These are phyloP conservation scores for Paraplagusia blochii DNA, from an alignment of 2,113 vertebrate species.

Conservation along the genomic window DNA sequence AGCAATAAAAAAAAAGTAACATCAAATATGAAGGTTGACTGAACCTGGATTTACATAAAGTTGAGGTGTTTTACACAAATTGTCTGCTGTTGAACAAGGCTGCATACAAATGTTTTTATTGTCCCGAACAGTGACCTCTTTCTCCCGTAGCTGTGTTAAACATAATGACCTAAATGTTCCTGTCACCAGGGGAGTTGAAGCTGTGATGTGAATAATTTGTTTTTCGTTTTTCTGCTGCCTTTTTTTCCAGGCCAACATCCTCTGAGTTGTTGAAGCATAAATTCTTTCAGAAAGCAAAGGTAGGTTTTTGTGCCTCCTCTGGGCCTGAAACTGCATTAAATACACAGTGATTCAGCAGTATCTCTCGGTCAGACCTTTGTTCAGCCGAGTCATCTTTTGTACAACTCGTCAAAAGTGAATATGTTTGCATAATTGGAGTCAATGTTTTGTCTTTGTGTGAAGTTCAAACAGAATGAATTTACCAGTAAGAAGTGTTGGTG, in stretches of 20 bases:
- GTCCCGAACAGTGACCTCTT: background rate
- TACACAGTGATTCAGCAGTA: constrained; percentile 23
- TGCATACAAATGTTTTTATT: constrained; percentile 2
- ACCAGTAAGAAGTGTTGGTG: constrained; percentile 16
- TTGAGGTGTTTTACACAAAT: background rate
- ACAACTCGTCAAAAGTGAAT: background rate
- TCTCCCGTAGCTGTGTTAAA: constrained; percentile 3
- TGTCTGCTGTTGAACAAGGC: background rate
- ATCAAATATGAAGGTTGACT: background rate
- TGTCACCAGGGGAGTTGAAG: background rate
- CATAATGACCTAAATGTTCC: background rate
- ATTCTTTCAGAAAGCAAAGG: constrained; percentile 98
- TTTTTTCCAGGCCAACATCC: constrained; percentile 86
- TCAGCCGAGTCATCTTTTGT: constrained; percentile 13
- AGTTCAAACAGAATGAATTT: too few species aligned
- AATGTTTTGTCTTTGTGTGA: background rate
- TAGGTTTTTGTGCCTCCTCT: constrained; percentile 59
- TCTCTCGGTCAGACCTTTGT: background rate
- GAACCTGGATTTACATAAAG: background rate
- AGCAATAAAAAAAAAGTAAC: too few species aligned
- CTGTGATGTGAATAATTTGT: constrained; percentile 9
- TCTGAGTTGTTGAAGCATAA: constrained; percentile 93
- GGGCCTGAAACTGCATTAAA: constrained; percentile 6
- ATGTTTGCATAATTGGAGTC: constrained; percentile 2
- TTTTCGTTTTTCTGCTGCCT: constrained; percentile 20